Conservation (phyloP, 2,888 invertebrate genomes). For the Ochlodes sylvanus region DNA sequence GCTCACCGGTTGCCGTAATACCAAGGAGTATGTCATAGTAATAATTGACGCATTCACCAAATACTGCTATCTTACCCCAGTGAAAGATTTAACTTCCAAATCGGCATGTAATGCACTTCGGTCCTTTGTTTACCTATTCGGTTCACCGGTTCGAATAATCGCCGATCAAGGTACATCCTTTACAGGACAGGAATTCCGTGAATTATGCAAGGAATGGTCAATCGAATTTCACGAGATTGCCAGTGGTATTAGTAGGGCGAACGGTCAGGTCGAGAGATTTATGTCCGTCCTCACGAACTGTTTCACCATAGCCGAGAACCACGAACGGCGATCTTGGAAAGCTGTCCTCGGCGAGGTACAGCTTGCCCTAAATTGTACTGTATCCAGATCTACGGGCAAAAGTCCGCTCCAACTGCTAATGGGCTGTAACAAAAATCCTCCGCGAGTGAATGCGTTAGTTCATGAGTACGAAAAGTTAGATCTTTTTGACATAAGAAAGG, state of each 20-base stretch:
- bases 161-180: constrained; percentile 41
- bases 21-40: constrained; percentile 42
- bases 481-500: no score
- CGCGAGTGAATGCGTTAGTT: not conserved
- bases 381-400: constrained; percentile 12
- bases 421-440: constrained; percentile 6
- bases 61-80: not conserved
- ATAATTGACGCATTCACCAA: constrained; percentile 42
- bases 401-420: constrained; percentile 6
- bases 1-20: constrained; percentile 29
- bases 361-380: constrained; percentile 42
- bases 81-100: constrained; percentile 20
- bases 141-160: constrained; percentile 38
- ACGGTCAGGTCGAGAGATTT: constrained; percentile 44
- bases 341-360: constrained; percentile 44
- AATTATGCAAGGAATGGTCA: constrained; percentile 37
- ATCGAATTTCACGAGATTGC: constrained; percentile 39
- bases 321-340: constrained; percentile 40
- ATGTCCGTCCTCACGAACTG: constrained; percentile 43
- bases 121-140: constrained; percentile 34
- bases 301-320: constrained; percentile 41
- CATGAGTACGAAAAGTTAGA: not conserved
- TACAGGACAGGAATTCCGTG: constrained; percentile 38
- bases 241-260: constrained; percentile 42
- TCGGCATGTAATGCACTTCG: not conserved